These are phyloP conservation scores for Sipunculus nudus DNA, from an alignment of 2,888 invertebrate genomes.

Conservation along the genomic window DNA sequence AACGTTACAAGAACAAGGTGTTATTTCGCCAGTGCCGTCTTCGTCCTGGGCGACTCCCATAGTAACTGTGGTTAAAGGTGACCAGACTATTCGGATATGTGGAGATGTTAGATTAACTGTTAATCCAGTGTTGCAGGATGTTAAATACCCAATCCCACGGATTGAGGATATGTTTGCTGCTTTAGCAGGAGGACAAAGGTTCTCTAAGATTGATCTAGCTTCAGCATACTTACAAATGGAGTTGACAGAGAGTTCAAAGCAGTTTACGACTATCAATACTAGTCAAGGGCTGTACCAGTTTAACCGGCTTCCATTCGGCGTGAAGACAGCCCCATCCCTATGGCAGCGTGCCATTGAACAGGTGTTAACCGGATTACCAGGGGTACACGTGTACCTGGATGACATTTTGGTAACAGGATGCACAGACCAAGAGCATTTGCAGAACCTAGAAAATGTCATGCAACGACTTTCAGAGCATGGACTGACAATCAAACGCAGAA, in stretches of 20 bases:
- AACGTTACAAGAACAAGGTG: background rate
- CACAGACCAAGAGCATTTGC: background rate
- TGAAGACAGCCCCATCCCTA: background rate
- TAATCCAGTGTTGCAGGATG: background rate
- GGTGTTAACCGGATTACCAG: background rate
- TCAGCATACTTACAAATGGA: background rate
- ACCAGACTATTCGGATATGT: background rate
- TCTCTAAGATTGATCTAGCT: slow-evolving; percentile 4
- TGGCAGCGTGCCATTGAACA: background rate
- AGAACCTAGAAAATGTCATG: background rate
- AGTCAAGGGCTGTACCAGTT: background rate
- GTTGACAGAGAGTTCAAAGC: background rate
- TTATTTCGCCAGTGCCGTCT: background rate
- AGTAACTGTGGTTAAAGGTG: background rate
- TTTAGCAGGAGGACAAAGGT: background rate
- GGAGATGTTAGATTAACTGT: slow-evolving; percentile 1
- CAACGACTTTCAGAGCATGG: background rate
- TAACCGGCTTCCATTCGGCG: background rate
- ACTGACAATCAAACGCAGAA: background rate
- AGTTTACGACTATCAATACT: background rate
- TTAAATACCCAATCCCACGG: background rate
- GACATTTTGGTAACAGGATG: background rate
- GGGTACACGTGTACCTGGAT: background rate
- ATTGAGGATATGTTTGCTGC: slow-evolving; percentile 4
- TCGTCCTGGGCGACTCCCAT: background rate